These are phyloP conservation scores for Laspeyria flexula DNA, from an alignment of 2,888 invertebrate genomes.

Conservation along the genomic window DNA sequence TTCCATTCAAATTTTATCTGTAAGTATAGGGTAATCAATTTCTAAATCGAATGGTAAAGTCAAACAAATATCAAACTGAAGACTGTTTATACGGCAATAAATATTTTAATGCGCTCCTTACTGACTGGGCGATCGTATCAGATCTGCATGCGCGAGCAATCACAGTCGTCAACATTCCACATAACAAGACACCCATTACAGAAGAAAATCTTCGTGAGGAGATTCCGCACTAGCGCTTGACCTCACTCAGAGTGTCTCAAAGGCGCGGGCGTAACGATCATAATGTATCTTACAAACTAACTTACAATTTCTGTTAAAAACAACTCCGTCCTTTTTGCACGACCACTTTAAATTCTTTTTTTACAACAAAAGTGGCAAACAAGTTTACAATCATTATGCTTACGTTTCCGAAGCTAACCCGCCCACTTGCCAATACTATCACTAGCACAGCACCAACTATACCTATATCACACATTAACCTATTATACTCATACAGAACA, in stretches of 20 bases:
- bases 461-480: too few relatives aligned
- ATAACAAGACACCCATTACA: constrained; percentile 49
- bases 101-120: constrained; percentile 57
- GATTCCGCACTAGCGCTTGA: constrained; percentile 46
- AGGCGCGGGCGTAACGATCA: constrained; percentile 20
- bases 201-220: constrained; percentile 45
- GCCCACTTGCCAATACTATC: too few relatives aligned
- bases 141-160: constrained; percentile 58
- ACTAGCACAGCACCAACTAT: too few relatives aligned
- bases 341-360: too few relatives aligned
- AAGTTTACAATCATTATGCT: too few relatives aligned
- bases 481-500: too few relatives aligned
- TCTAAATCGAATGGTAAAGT: constrained; percentile 17
- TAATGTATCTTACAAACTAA: constrained; percentile 33
- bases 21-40: too few relatives aligned
- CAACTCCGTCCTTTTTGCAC: neutral
- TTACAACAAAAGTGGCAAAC: too few relatives aligned
- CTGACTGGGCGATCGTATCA: constrained; percentile 47
- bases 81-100: constrained; percentile 49
- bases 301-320: constrained; percentile 9
- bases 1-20: neutral
- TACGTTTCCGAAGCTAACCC: too few relatives aligned
- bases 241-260: constrained; percentile 32
- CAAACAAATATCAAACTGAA: constrained; percentile 27
- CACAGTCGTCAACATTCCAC: constrained; percentile 51